A percentile compares a stretch with the other conserved stretches of the same genome.
These are phyloP conservation scores for Poecile atricapillus DNA, from an alignment of 2,113 vertebrate genomes.

Conservation along the genomic window DNA sequence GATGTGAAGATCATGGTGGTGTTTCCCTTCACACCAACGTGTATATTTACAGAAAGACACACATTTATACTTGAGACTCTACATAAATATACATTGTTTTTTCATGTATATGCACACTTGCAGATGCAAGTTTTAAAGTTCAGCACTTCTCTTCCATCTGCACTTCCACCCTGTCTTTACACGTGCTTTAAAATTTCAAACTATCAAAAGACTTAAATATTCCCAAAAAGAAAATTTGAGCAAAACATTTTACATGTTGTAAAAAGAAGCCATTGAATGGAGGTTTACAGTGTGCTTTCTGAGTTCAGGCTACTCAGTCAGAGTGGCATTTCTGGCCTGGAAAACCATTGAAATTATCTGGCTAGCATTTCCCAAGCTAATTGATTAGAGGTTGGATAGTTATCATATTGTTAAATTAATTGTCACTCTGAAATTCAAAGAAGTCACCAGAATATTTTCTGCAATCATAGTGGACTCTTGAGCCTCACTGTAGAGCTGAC, in stretches of 20 bases:
- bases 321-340: background rate
- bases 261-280: background rate
- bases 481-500: background rate
- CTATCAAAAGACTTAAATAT: background rate
- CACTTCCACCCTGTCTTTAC: background rate
- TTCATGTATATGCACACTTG: background rate
- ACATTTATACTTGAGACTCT: background rate
- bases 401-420: background rate
- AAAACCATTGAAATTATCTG: background rate
- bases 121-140: background rate
- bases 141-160: background rate
- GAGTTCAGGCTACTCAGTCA: background rate
- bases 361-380: background rate
- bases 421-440: background rate
- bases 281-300: rapidly evolving
- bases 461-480: background rate
- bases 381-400: background rate
- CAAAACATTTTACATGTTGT: background rate
- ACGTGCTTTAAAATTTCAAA: background rate
- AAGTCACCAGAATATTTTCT: background rate
- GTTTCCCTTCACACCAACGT: background rate
- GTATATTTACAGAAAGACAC: background rate
- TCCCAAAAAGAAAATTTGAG: background rate
- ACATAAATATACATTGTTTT: background rate
- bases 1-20: background rate